Evolutionary conservation across 2,113 vertebrate species (phyloP).

Genomic region (Ranitomeya variabilis): DNA sequence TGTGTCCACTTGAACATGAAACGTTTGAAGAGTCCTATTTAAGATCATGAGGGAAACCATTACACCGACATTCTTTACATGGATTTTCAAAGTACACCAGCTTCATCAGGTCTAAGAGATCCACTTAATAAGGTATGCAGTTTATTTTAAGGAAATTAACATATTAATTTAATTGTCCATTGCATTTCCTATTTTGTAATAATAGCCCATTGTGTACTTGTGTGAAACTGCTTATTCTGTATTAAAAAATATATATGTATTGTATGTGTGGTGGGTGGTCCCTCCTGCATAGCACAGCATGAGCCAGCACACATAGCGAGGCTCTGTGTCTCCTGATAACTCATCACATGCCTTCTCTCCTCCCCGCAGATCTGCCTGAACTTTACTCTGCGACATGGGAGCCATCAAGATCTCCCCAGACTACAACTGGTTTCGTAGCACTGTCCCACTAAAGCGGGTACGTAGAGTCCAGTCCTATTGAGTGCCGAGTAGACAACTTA

Average conservation of each 20-base stretch:
- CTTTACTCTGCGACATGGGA: slow-evolving; percentile 81
- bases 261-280: too few species aligned
- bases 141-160: background rate
- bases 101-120: too few species aligned
- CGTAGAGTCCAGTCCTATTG: slow-evolving; percentile 60
- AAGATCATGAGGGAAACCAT: too few species aligned
- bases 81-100: too few species aligned
- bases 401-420: slow-evolving; percentile 98
- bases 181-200: background rate
- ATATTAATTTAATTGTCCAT: background rate
- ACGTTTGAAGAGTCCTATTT: too few species aligned
- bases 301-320: background rate
- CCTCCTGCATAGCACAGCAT: background rate
- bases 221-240: too few species aligned
- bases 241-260: too few species aligned
- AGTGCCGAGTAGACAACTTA: background rate
- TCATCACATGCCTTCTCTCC: slow-evolving; percentile 57
- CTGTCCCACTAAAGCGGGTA: slow-evolving; percentile 95
- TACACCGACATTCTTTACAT: too few species aligned
- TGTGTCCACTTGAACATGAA: too few species aligned
- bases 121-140: too few species aligned
- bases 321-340: slow-evolving; percentile 55
- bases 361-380: slow-evolving; percentile 52
- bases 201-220: background rate
- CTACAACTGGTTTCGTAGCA: slow-evolving; percentile 98